Base-by-base conservation (phyloP, 2,113 vertebrate genomes). In the Clupea harengus region DNA sequence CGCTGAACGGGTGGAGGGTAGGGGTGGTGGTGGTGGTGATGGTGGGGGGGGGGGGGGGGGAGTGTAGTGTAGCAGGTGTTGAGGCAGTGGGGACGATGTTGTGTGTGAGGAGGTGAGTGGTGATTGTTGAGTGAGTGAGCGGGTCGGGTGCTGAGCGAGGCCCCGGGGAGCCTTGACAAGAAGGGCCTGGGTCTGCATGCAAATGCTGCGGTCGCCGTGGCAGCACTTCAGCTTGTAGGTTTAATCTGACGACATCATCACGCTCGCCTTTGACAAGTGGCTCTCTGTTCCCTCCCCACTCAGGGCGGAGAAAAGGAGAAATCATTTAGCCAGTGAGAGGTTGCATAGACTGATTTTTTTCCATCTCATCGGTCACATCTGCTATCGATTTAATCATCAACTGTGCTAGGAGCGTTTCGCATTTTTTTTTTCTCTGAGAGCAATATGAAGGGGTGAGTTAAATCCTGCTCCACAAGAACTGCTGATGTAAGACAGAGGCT, bases 181-280 rank as follows among this genome's bases (percentile, higher is more conserved):
- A n/a, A 9, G 83, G 85, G 82, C 86, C 83, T 45, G 78, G 44
- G n/a, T 39, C 86, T 84, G 86, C 82, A 90, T 88, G 67, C 45
- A 86, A 87, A 90, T 90, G 81, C 84, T 13, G 11, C 13, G 18
- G 32, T 81, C 81, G 52, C 52, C 18, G 18, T 6, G 83, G 82
- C 28, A 25, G 28, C 82, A 44, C 87, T 80, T 85, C 87, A 87
- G 82, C 9, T 52, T 60, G 54, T 60, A 60, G 54, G 20, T 60
- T 60, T 60, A 60, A 60, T 60, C 54, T 22, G 54, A 60, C 54
- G 54, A 60, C 18, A 60, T 60, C 54, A 60, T 60, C 54, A 22
- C 54, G 7, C 54, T 60, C 54, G 54, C 54, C 54, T 60, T 60
- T 88, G 81, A 89, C 86, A 89, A 86, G 86, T 64, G 81, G 57